phyloP scores from a whole-genome alignment of 2,888 invertebrate genomes.

The Bimastos eiseni region DNA sequence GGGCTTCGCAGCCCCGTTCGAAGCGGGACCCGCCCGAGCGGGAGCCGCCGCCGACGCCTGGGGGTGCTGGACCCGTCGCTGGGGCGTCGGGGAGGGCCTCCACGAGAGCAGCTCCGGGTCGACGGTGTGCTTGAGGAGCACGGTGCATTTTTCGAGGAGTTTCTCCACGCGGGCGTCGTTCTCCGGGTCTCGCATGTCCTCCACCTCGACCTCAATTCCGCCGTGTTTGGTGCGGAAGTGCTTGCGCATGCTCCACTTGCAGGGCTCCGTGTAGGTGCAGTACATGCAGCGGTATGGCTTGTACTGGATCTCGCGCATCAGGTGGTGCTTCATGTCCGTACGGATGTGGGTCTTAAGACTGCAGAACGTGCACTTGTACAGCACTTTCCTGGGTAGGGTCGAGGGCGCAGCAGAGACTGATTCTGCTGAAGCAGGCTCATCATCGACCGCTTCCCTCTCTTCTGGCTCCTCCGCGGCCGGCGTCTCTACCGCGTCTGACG shows the following conservation, averaged over 20 bases:
- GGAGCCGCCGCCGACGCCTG: background rate
- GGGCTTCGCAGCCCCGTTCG: background rate
- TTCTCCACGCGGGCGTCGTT: conserved; percentile 35
- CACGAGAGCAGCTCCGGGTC: conserved; percentile 16
- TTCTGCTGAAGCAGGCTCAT: background rate
- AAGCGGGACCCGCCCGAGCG: background rate
- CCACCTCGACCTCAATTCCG: conserved; percentile 24
- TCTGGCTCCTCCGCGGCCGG: background rate
- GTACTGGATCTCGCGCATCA: conserved; percentile 43
- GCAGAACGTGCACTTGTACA: conserved; percentile 41
- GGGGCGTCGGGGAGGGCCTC: background rate
- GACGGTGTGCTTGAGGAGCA: conserved; percentile 2
- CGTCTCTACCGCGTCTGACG: background rate
- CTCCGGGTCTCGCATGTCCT: conserved; percentile 33
- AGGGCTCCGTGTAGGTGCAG: conserved; percentile 39
- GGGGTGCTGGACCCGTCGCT: background rate
- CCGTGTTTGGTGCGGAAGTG: conserved; percentile 40
- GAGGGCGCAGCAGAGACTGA: background rate
- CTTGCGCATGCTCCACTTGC: conserved; percentile 36
- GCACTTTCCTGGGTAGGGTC: background rate
- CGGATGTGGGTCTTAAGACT: conserved; percentile 29
- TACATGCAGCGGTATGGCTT: conserved; percentile 41
- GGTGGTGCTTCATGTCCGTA: conserved; percentile 41
- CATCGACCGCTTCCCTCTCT: background rate
- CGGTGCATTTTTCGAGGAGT: conserved; percentile 33